These are phyloP conservation scores for Aramus guarauna DNA, from an alignment of 2,113 vertebrate species.

Conservation along the genomic window DNA sequence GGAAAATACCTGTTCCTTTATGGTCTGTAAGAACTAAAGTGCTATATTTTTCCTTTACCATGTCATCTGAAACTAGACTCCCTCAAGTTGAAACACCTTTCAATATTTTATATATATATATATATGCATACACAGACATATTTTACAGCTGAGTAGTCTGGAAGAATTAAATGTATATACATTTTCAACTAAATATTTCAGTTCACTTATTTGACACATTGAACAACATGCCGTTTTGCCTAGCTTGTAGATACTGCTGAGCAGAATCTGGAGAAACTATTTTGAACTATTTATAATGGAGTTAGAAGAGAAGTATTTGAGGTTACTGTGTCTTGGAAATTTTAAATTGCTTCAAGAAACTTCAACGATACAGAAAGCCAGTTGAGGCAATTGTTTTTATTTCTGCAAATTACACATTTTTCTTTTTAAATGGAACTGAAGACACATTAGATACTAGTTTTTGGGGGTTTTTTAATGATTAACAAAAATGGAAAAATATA, in stretches of 20 bases:
- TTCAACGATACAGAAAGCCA: neutral
- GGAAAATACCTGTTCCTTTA: neutral
- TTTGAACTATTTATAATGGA: neutral
- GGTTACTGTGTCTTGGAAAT: neutral
- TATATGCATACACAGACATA: neutral
- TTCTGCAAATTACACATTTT: neutral
- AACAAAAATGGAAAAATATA: neutral
- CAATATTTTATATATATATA: neutral
- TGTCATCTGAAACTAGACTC: neutral
- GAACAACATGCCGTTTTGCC: neutral
- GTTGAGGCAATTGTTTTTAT: neutral
- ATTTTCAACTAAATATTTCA: neutral
- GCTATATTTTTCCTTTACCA: neutral
- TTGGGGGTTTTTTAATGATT: accelerated
- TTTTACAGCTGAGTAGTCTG: neutral
- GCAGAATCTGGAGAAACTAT: neutral
- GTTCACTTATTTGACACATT: neutral
- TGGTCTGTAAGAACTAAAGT: neutral
- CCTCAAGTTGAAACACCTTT: neutral
- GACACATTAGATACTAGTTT: neutral
- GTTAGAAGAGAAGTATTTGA: neutral
- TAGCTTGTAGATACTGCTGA: neutral
- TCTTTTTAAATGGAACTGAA: neutral
- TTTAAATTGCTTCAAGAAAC: neutral
- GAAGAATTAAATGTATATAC: neutral